These are phyloP conservation scores for Baryphthengus martii DNA, from an alignment of 2,113 vertebrate genomes.

Conservation along the genomic window DNA sequence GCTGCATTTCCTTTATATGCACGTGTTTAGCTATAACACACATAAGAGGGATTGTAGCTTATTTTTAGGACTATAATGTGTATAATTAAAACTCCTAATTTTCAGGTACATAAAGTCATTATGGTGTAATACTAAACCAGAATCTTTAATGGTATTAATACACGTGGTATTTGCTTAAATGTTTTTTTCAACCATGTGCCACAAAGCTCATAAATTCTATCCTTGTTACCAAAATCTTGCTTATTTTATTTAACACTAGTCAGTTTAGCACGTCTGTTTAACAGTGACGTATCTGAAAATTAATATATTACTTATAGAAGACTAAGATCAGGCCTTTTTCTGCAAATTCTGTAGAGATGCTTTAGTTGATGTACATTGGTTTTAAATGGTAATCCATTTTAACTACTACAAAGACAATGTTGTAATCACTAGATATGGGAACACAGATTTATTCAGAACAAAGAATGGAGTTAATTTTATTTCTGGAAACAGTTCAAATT, in stretches of 20 bases:
- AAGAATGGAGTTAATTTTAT: background rate
- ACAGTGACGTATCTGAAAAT: background rate
- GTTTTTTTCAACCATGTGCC: background rate
- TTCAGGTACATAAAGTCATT: background rate
- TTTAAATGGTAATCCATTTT: background rate
- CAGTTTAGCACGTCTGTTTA: background rate
- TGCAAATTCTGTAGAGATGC: background rate
- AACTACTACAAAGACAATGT: background rate
- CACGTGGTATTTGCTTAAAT: background rate
- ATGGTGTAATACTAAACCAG: background rate
- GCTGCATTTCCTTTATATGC: background rate
- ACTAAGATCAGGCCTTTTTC: background rate
- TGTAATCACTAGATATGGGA: background rate
- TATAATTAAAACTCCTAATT: background rate
- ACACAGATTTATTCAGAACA: background rate
- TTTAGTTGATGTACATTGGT: background rate
- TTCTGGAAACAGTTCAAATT: background rate
- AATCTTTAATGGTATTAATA: background rate
- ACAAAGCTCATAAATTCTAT: background rate
- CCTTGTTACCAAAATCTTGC: background rate
- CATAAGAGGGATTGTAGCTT: background rate
- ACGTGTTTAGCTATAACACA: background rate
- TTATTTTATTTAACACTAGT: background rate
- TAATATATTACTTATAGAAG: background rate
- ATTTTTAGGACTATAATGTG: background rate